A percentile compares a stretch with the other conserved stretches of the same genome.
phyloP scores from a whole-genome alignment of 2,797 vertebrate genomes.

The Alauda arvensis region DNA sequence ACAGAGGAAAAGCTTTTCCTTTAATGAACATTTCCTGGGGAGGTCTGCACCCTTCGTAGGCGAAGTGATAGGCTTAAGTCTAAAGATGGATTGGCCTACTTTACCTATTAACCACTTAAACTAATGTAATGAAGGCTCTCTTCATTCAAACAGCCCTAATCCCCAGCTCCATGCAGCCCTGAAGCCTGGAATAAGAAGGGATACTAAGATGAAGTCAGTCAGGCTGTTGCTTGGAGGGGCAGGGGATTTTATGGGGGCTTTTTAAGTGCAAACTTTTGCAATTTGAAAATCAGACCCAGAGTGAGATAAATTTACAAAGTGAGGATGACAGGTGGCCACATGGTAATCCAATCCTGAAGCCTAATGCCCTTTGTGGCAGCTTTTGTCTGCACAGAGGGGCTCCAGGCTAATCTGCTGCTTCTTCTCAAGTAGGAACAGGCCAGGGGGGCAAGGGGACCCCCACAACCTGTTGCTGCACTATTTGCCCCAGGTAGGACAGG shows the following conservation, averaged over 20 bases:
- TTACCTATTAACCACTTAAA: slow-evolving; percentile 81
- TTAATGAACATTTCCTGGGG: slow-evolving; percentile 34
- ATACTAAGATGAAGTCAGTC: not conserved
- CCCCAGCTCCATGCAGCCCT: not conserved
- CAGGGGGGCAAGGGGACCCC: not conserved
- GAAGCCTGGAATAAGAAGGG: not conserved
- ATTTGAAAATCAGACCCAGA: not conserved
- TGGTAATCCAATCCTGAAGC: slow-evolving; percentile 57
- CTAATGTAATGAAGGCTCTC: slow-evolving; percentile 65
- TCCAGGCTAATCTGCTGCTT: slow-evolving; percentile 52
- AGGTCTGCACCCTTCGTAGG: slow-evolving; percentile 3
- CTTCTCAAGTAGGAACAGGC: not conserved
- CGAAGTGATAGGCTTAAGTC: slow-evolving; percentile 51
- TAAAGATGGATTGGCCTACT: slow-evolving; percentile 80
- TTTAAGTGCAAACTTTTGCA: not conserved
- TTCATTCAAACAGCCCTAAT: slow-evolving; percentile 44
- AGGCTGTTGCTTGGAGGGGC: not conserved
- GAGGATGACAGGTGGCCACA: slow-evolving; percentile 57
- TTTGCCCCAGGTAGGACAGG: not conserved
- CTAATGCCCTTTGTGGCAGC: slow-evolving; percentile 58
- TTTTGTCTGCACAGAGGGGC: slow-evolving; percentile 53
- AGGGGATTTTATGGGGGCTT: not conserved
- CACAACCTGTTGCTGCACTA: not conserved
- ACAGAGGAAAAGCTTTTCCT: slow-evolving; percentile 43
- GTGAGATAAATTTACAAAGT: slow-evolving; percentile 9